Evolutionary conservation across 2,888 invertebrate species (phyloP).

Genomic region (Glyphotaelius pellucidus): DNA sequence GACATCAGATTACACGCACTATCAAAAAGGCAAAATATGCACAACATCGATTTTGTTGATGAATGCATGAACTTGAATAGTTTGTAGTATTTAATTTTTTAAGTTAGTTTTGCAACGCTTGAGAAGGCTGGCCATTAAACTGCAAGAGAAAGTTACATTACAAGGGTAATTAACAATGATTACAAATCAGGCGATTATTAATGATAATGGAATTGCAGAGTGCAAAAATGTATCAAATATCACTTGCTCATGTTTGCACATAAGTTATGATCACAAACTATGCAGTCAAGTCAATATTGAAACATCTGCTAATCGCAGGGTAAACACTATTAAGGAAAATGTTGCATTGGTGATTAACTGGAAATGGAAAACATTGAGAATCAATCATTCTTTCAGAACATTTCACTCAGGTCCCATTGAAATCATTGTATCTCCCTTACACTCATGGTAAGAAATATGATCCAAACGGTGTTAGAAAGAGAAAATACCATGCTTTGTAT

Average conservation of each 20-base stretch:
- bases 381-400: not conserved
- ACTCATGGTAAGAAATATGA: no score
- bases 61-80: not conserved
- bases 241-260: not conserved
- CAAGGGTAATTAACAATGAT: not conserved
- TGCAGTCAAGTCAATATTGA: not conserved
- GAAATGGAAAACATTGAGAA: not conserved
- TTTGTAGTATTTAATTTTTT: no score
- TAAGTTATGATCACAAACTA: not conserved
- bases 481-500: no score
- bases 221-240: not conserved
- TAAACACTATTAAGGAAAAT: not conserved
- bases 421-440: no score
- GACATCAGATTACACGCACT: not conserved
- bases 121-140: not conserved
- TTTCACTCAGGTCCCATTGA: no score
- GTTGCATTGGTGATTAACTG: not conserved
- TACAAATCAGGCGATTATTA: not conserved
- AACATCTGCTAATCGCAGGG: not conserved
- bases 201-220: not conserved
- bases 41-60: not conserved
- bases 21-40: not conserved
- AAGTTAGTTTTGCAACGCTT: not conserved
- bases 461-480: no score
- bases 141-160: not conserved